Conservation (phyloP, 2,113 vertebrate species). For the Acinonyx jubatus region DNA sequence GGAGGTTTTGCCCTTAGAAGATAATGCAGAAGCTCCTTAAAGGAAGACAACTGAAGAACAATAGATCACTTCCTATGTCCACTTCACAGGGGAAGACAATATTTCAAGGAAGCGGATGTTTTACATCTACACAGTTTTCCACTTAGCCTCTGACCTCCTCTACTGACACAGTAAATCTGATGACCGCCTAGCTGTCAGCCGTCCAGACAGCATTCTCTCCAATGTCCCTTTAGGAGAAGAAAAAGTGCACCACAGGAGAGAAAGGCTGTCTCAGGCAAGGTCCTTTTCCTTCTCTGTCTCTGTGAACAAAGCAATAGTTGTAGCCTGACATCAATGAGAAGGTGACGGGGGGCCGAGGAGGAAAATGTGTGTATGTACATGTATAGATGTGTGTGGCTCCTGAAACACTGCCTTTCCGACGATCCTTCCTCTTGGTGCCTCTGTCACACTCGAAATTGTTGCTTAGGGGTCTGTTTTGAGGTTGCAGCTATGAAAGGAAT, state of each 20-base stretch:
- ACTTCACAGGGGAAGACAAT: slow-evolving; percentile 75
- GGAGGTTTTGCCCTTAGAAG: slow-evolving; percentile 53
- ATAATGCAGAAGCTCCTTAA: slow-evolving; percentile 58
- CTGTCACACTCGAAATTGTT: not conserved
- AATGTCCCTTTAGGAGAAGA: not conserved
- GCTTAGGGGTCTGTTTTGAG: not conserved
- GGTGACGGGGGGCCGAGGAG: not conserved
- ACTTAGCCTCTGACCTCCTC: slow-evolving; percentile 78
- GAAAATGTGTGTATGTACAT: no score
- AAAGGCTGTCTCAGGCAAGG: not conserved
- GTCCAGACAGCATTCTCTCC: slow-evolving; percentile 66
- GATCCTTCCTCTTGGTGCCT: not conserved
- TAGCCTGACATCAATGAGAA: not conserved
- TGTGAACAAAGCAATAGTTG: not conserved
- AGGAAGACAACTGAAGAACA: slow-evolving; percentile 69
- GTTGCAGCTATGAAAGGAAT: not conserved
- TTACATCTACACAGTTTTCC: slow-evolving; percentile 59
- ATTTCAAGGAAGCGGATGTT: slow-evolving; percentile 74
- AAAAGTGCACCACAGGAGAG: not conserved
- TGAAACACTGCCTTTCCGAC: not conserved
- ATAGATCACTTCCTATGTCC: slow-evolving; percentile 74
- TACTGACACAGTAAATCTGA: slow-evolving; percentile 76
- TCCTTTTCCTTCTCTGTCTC: not conserved
- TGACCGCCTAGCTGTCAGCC: slow-evolving; percentile 59
- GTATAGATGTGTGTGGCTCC: accelerated